Evolutionary conservation across 2,113 vertebrate genomes (phyloP).

Genomic region (Epinephelus moara): DNA sequence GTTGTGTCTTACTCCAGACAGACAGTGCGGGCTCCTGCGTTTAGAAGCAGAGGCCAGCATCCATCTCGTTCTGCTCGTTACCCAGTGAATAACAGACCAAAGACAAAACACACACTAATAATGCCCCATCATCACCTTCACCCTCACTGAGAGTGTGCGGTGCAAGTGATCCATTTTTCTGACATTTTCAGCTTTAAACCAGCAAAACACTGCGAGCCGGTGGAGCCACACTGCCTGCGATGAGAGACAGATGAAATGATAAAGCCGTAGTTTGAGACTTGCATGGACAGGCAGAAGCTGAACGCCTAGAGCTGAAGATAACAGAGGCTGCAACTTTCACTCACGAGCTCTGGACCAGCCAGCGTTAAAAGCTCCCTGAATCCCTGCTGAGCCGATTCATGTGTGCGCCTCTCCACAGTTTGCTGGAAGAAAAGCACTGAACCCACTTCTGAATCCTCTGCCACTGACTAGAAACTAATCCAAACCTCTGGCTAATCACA

Average conservation of each 20-base stretch:
- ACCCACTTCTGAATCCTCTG: slow-evolving; percentile 33
- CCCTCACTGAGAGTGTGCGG: not conserved
- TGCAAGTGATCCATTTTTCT: not conserved
- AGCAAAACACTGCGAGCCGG: not conserved
- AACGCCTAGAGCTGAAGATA: slow-evolving; percentile 44
- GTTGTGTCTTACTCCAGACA: slow-evolving; percentile 20
- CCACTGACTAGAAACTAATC: slow-evolving; percentile 21
- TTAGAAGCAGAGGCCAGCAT: not conserved
- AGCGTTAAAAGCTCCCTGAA: slow-evolving; percentile 9
- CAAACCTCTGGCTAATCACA: slow-evolving; percentile 19
- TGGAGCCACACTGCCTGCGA: not conserved
- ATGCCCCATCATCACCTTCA: slow-evolving; percentile 2
- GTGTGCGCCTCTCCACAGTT: slow-evolving; percentile 6
- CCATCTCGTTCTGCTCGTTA: not conserved
- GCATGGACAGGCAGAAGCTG: slow-evolving; percentile 28
- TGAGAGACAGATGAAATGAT: slow-evolving; percentile 48
- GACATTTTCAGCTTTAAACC: not conserved
- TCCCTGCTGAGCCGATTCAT: slow-evolving; percentile 30
- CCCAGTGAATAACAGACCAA: not conserved
- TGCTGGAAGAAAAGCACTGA: slow-evolving; percentile 13
- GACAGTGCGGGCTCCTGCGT: not conserved
- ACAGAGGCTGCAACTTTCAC: slow-evolving; percentile 26
- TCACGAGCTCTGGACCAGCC: slow-evolving; percentile 14
- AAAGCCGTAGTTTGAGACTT: slow-evolving; percentile 35
- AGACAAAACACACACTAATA: not conserved